phyloP scores from a whole-genome alignment of 2,797 vertebrate genomes.

The Salmo trutta region DNA sequence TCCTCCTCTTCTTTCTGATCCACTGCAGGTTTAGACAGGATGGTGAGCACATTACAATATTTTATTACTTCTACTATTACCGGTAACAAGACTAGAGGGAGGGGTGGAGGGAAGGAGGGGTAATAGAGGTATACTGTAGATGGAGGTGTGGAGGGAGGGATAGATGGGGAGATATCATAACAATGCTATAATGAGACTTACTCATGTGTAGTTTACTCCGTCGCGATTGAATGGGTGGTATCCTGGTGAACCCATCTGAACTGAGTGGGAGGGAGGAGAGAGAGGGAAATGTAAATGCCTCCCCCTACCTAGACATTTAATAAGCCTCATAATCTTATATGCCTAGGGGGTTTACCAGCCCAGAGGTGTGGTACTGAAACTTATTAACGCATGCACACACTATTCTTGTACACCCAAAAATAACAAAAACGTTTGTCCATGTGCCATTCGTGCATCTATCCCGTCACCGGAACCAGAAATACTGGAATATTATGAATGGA shows the following conservation, averaged over 20 bases:
- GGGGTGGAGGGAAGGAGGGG: too few relatives aligned
- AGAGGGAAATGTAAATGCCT: background rate
- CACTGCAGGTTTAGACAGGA: slow-evolving; percentile 61
- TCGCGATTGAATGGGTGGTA: slow-evolving; percentile 75
- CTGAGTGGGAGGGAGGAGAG: slow-evolving; percentile 55
- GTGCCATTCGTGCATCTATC: slow-evolving; percentile 9
- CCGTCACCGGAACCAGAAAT: background rate
- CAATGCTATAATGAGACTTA: slow-evolving; percentile 60
- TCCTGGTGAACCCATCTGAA: slow-evolving; percentile 63
- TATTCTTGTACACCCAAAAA: background rate
- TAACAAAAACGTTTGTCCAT: background rate
- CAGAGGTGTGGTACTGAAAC: slow-evolving; percentile 45
- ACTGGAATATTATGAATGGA: too few relatives aligned
- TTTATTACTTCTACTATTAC: too few relatives aligned
- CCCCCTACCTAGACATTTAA: background rate
- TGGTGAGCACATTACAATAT: background rate
- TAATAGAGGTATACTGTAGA: too few relatives aligned
- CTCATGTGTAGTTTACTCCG: slow-evolving; percentile 70
- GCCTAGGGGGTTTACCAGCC: slow-evolving; percentile 65
- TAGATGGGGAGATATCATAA: too few relatives aligned
- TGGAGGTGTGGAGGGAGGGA: too few relatives aligned
- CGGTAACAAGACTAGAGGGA: background rate
- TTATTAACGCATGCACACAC: slow-evolving; percentile 13
- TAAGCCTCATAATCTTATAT: background rate
- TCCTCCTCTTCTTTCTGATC: slow-evolving; percentile 78